These are phyloP conservation scores for Eristalis tenax DNA, from an alignment of 2,888 invertebrate genomes.

Conservation along the genomic window DNA sequence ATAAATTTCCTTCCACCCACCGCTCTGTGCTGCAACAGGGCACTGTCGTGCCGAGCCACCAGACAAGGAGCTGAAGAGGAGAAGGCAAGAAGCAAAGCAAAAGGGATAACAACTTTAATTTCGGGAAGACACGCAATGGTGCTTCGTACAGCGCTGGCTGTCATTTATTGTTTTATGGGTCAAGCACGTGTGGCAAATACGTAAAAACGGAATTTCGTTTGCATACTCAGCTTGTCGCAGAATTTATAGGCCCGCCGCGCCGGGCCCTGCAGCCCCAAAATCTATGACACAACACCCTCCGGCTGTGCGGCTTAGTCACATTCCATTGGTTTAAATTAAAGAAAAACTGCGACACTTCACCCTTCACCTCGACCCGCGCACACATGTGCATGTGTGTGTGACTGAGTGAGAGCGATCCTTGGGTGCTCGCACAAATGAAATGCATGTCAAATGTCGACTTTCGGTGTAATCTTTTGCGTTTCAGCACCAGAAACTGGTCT, in stretches of 20 bases:
- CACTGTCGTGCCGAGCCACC: not conserved
- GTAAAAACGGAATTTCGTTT: slow-evolving; percentile 51
- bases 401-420: slow-evolving; percentile 4
- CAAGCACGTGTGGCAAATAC: slow-evolving; percentile 67
- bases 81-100: not conserved
- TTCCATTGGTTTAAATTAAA: slow-evolving; percentile 48
- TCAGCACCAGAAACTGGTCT: slow-evolving; percentile 53
- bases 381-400: not conserved
- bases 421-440: slow-evolving; percentile 43
- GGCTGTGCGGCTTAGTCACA: slow-evolving; percentile 31
- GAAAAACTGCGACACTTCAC: slow-evolving; percentile 33
- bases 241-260: slow-evolving; percentile 41
- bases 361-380: not conserved
- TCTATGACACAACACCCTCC: slow-evolving; percentile 31
- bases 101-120: slow-evolving; percentile 66
- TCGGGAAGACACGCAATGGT: slow-evolving; percentile 63
- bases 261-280: slow-evolving; percentile 3
- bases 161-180: slow-evolving; percentile 70
- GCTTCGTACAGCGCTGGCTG: slow-evolving; percentile 39
- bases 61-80: not conserved
- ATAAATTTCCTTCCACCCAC: slow-evolving; percentile 30
- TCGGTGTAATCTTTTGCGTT: slow-evolving; percentile 63
- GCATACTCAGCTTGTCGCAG: slow-evolving; percentile 32
- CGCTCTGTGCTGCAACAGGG: not conserved
- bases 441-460: slow-evolving; percentile 66